These are phyloP conservation scores for Pilophorus perplexus DNA, from an alignment of 2,888 invertebrate genomes.

Conservation along the genomic window DNA sequence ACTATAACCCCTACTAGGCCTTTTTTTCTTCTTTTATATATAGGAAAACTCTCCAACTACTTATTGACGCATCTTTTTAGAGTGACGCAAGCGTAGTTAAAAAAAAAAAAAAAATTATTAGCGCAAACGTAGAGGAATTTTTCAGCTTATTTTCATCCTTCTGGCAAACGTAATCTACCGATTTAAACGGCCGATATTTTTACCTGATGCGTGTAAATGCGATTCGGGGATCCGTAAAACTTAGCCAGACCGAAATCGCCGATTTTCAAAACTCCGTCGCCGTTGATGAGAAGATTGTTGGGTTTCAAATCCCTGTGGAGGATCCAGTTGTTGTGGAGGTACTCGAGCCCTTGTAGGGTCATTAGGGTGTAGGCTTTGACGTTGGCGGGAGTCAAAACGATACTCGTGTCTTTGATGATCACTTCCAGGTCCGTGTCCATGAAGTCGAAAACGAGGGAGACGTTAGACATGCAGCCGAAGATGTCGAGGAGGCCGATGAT, in stretches of 20 bases:
- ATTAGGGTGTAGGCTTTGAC: constrained; percentile 95
- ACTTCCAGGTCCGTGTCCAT: constrained; percentile 99
- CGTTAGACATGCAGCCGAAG: constrained; percentile 97
- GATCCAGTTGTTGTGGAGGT: constrained; percentile 93
- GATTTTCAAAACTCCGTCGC: constrained; percentile 89
- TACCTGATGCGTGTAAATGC: constrained; percentile 96
- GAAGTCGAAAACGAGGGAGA: constrained; percentile 97
- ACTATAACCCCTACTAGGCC: too few species aligned
- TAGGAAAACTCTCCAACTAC: too few species aligned
- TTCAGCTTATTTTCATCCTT: too few species aligned
- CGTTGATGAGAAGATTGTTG: constrained; percentile 93
- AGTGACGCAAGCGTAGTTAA: too few species aligned
- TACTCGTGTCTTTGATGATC: constrained; percentile 80
- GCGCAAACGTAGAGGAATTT: too few species aligned
- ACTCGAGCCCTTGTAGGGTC: constrained; percentile 92
- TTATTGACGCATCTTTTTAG: too few species aligned
- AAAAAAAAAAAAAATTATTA: too few species aligned
- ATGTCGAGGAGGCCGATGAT: constrained; percentile 92
- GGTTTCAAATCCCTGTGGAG: constrained; percentile 98
- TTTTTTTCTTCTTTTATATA: too few species aligned
- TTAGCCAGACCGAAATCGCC: constrained; percentile 99
- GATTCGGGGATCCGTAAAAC: constrained; percentile 92
- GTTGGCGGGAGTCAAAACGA: constrained; percentile 85
- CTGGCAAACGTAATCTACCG: too few species aligned
- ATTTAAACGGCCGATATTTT: too few species aligned